phyloP scores from a whole-genome alignment of 1,140 invertebrate species.

The Tenebrio molitor region DNA sequence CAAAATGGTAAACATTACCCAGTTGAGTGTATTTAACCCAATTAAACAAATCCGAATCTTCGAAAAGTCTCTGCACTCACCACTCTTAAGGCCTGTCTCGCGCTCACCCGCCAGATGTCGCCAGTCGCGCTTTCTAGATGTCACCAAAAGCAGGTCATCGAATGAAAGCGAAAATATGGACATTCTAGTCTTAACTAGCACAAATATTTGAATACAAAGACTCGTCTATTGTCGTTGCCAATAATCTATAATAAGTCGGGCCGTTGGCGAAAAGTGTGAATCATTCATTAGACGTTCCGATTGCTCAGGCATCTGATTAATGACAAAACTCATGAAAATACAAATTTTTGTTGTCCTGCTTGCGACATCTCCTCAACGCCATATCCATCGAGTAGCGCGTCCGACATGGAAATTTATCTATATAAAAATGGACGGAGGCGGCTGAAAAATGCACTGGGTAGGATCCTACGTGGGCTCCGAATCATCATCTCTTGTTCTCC shows the following conservation, averaged over 20 bases:
- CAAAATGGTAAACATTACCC: conserved; percentile 44
- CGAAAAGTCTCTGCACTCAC: not conserved
- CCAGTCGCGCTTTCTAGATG: not conserved
- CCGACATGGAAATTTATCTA: not conserved
- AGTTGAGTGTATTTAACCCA: conserved; percentile 8
- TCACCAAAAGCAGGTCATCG: conserved; percentile 63
- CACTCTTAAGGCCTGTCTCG: not conserved
- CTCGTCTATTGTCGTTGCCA: not conserved
- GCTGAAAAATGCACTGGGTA: conserved; percentile 3
- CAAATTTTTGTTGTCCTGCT: conserved; percentile 3
- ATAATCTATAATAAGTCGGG: not conserved
- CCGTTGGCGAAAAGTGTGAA: conserved; percentile 1
- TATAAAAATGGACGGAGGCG: conserved; percentile 2
- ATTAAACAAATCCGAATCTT: not conserved
- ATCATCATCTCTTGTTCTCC: not conserved
- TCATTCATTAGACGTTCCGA: not conserved
- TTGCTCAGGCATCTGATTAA: not conserved
- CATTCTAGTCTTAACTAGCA: conserved; percentile 61
- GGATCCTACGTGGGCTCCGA: not conserved
- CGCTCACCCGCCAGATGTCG: conserved; percentile 6
- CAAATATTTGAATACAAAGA: conserved; percentile 63
- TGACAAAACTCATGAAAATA: conserved; percentile 38
- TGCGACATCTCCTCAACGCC: not conserved
- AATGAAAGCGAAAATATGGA: conserved; percentile 65
- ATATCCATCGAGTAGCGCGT: not conserved